Evolutionary conservation across 2,888 invertebrate genomes (phyloP), one percentile per base, ranked within the genome.

Genomic region (Cybosia mesomella): DNA sequence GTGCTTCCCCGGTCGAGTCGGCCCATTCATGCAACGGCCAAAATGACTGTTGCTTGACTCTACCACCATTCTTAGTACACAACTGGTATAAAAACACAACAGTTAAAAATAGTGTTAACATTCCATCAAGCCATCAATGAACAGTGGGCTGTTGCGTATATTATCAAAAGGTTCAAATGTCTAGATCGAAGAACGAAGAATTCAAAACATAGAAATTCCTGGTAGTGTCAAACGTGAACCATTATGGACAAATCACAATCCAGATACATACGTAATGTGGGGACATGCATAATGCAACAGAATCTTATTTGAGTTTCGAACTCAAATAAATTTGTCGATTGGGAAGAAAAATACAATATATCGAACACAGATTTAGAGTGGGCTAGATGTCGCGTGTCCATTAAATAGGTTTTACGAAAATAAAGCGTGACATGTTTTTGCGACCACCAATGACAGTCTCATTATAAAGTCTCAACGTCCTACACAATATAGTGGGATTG

Each of bases 101-200:
- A 13, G n/a, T n/a, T 49, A 11, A 28, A 61, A 43, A 11, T 13
- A n/a, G 10, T 49, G n/a, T 61, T 43, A 43, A n/a, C 28, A n/a
- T 49, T n/a, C 5, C 15, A 15, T 28, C 10, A 49, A 13, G 13
- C 8, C 10, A n/a, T 24, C 39, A 24, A 18, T 28, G 28, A 53
- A 61, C 43, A 28, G 61, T 10, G n/a, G 15, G 4, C 24, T 22
- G 57, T 58, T 73, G 36, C 61, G 58, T 73, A 64, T 74, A 73
- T 79, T 80, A 75, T 55, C 77, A 76, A 72, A 77, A 83, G 77
- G 82, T 82, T 70, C 72, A 75, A 78, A 71, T 22, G 73, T 75
- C 72, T 62, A 79, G 79, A 83, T 82, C 65, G 68, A 72, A 73
- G 74, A 72, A 77, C 68, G 71, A 68, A 53, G 59, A 54, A 64